Evolutionary conservation across 1,140 invertebrate genomes (phyloP).

Genomic region (Lordiphosa clarofinis): DNA sequence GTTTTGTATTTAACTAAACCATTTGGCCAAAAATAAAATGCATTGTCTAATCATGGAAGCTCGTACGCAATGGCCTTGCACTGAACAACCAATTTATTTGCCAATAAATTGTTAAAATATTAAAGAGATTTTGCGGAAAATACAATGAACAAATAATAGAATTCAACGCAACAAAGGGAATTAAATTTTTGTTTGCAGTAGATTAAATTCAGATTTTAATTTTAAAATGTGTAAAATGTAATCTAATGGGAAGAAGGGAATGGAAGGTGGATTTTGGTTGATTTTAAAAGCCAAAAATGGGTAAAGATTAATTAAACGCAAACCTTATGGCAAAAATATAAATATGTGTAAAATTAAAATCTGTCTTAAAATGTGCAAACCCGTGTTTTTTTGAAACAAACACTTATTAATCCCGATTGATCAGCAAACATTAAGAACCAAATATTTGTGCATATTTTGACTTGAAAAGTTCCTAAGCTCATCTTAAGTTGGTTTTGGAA

Average conservation of each 20-base stretch:
- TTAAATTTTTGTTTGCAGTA: conserved; percentile 37
- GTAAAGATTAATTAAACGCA: neutral
- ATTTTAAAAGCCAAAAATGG: neutral
- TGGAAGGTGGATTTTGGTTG: conserved; percentile 1
- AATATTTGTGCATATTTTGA: too few relatives aligned
- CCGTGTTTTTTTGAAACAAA: too few relatives aligned
- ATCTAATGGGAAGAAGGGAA: conserved; percentile 20
- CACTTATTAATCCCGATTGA: too few relatives aligned
- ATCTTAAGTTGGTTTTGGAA: too few relatives aligned
- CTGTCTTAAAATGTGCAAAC: too few relatives aligned
- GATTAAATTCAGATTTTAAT: conserved; percentile 34
- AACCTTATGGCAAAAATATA: too few relatives aligned
- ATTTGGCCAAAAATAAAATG: too few relatives aligned
- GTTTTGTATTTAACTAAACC: too few relatives aligned
- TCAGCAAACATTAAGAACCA: too few relatives aligned
- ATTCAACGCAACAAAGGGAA: conserved; percentile 2
- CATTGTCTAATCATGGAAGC: conserved; percentile 1
- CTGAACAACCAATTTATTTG: conserved; percentile 3
- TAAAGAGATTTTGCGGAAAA: conserved; percentile 17
- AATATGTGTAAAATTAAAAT: too few relatives aligned
- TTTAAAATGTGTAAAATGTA: conserved; percentile 3
- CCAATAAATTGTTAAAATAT: conserved; percentile 22
- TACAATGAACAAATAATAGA: conserved; percentile 2
- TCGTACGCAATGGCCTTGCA: conserved; percentile 1
- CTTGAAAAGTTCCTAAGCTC: neutral